Evolutionary conservation across 2,888 invertebrate species (phyloP), one percentile per base, ranked within the genome.

Genomic region (Macrophya alboannulata): DNA sequence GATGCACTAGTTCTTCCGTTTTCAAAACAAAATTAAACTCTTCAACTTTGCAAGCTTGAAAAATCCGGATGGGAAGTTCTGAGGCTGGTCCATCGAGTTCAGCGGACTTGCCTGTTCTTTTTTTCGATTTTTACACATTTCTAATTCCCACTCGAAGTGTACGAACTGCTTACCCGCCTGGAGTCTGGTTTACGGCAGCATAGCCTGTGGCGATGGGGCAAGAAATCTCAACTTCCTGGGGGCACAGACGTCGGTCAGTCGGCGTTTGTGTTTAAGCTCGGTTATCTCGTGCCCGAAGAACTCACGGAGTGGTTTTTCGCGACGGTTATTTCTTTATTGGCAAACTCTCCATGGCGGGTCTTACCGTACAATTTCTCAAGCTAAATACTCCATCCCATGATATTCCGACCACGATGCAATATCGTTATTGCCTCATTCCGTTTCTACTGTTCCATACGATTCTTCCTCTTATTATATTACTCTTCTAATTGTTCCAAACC

Each of bases 231-330:
- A 71, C 83, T 83, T 71, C 87, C 87, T 82, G 77, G 79, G 85
- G 87, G 88, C 86, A 85, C 86, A 88, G 88, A 88, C 88, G 88
- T 87, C 77, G 48, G 48, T 25, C 86, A 87, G 88, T 87, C 77
- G 48, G 48, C 51, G 51, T 17, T 77, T 77, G 55, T 17, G 37
- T 77, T 51, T 17, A 77, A 31, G 55, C 77, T 45, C 45, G 45
- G 45, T 62, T 21, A n/a, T 45, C 45, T 25, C 21, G 43, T 43
- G 72, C 40, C 10, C 21, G 25, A 74, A 74, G 43, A 74, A 74
- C n/a, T n/a, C 72, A 45, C 43, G 45, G 43, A 17, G 72, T 45
- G 45, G 45, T 74, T 74, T 45, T 74, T 74, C 72, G 45, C 31
- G 40, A 4, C 10, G 72, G 72, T 45, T 74, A 45, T 45, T 45